Conservation (phyloP, 2,113 vertebrate species). For the Cnemophilus loriae region DNA sequence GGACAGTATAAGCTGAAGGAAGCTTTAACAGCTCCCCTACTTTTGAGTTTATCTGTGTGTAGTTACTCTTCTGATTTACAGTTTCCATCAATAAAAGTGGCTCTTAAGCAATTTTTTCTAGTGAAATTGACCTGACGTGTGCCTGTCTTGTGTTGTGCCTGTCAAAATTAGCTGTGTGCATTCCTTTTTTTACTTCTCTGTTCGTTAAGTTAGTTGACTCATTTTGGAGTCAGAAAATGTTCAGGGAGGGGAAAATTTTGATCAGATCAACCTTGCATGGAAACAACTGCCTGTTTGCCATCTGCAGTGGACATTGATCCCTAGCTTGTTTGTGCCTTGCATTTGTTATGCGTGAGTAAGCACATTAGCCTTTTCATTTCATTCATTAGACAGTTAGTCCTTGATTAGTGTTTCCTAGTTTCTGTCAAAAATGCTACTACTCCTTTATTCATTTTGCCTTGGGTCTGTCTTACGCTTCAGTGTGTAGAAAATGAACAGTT, state of each 20-base stretch:
- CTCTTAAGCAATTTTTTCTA: background rate
- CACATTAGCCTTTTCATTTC: conserved; percentile 71
- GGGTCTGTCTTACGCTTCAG: background rate
- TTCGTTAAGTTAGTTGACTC: background rate
- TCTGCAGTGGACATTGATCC: conserved; percentile 68
- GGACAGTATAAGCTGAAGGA: background rate
- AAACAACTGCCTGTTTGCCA: conserved; percentile 46
- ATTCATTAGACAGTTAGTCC: conserved; percentile 69
- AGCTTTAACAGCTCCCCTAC: background rate
- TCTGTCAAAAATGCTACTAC: conserved; percentile 54
- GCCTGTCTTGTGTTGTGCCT: background rate
- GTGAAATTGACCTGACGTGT: background rate
- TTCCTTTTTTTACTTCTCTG: background rate
- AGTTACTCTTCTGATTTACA: background rate
- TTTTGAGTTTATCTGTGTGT: background rate
- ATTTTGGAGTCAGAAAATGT: conserved; percentile 13
- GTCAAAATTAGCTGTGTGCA: background rate
- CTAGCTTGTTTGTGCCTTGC: conserved; percentile 56
- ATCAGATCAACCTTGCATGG: conserved; percentile 21
- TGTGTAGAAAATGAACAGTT: conserved; percentile 45
- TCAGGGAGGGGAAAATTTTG: background rate
- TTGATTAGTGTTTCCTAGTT: conserved; percentile 70
- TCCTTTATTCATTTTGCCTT: conserved; percentile 44
- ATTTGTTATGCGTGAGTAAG: conserved; percentile 65
- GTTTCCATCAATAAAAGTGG: background rate